Base-by-base conservation (phyloP, 2,797 vertebrate species). In the Octomys mimax region DNA sequence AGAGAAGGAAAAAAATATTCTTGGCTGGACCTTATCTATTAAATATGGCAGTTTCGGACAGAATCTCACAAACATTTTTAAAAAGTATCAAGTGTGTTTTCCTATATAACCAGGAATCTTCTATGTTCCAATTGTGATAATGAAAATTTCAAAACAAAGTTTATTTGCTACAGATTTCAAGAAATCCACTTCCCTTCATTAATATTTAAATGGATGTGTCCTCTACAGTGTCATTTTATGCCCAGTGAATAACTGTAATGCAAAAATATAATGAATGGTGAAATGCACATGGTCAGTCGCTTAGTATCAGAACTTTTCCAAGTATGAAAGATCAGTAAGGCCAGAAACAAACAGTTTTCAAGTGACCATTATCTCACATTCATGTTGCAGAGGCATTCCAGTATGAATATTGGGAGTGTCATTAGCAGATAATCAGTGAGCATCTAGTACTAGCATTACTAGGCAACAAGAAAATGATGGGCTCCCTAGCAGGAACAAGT, bases 261-360 rank as follows among this genome's bases (percentile, higher is more conserved):
- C 4, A 84, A 81, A 87, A 87, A 78, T 11, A 82, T 19, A 94
- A 21, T 26, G 61, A 75, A 70, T 54, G 0, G 62, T 62, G 54
- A 83, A 39, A 80, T 39, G 39, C 0, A 24, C 13, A 78, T 2
- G 1, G 54, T 1, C 4, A 8, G 88, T 90, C 96, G 89, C 83
- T 89, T 95, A 78, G 6, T 22, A 36, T 84, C 83, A 57, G 12
- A 83, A 59, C 1, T 57, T 61, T 96, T 68, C 1, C 24, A 91
- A 46, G 73, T 11, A 92, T 71, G 75, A 97, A 95, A 85, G 95
- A 95, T 89, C 42, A 93, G 83, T 83, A 95, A 61, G 94, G 82
- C 33, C 49, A 28, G 92, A 84, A 95, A 95, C 79, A 97, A 96
- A 86, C 12, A 31, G 75, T 95, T 90, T 96, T 68, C 5, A 93